Evolutionary conservation across 2,797 vertebrate species (phyloP), one percentile per base, ranked within the genome.

Genomic region (Glossophaga mutica): DNA sequence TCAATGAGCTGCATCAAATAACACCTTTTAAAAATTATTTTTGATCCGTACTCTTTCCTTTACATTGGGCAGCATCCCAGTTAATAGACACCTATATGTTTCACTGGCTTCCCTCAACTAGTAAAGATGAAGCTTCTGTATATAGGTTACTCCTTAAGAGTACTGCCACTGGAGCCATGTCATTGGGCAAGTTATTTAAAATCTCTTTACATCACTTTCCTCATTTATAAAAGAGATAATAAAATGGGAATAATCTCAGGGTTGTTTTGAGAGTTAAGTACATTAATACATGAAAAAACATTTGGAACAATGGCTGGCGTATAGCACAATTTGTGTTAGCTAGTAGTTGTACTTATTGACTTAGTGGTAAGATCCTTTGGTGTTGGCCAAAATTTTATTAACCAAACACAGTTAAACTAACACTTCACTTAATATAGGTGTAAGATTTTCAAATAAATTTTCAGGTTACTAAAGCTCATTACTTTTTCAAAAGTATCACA

Each of bases 331-430:
- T 52, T 94, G 19, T 39, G 10, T 84, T 37, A 82, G 29, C 50
- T 86, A 57, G 37, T 86, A 74, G 34, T 86, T 90, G 85, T 48
- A 39, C 9, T 91, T 82, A 37, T 65, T 92, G 67, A 87, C 10
- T 68, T 50, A 67, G 16, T 50, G 85, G 59, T 70, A 85, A 73
- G 50, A 62, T 89, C 52, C 37, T 78, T 82, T 74, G 24, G 32
- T 55, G 22, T 88, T 86, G 21, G 59, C 44, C 74, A 86, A 82
- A 94, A 46, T 73, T 65, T 94, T 82, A 91, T 89, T 89, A 88
- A 77, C 21, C 26, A 67, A 46, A 84, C 34, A 88, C 32, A 77
- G 93, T 88, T 90, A 94, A 48, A 50, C 7, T 37, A 39, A 76
- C 67, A 88, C 32, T 78, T 85, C 29, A 87, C n/a, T 74, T 81